Conservation (phyloP, 2,888 invertebrate species). For the Baronia brevicornis region DNA sequence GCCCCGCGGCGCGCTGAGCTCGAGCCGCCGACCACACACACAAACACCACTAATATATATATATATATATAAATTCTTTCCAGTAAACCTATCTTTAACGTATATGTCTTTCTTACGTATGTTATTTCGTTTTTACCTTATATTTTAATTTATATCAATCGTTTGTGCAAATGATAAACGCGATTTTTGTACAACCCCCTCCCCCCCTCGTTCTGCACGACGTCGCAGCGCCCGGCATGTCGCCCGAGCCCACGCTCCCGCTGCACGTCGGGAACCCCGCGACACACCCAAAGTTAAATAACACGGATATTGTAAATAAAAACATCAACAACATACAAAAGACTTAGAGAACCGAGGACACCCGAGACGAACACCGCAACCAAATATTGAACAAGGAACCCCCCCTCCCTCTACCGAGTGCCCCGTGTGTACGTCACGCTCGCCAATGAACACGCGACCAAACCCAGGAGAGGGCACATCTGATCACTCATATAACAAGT, state of each 20-base stretch:
- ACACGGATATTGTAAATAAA: slow-evolving; percentile 23
- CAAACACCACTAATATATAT: no score
- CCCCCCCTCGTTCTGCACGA: no score
- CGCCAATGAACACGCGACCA: no score
- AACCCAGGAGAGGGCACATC: slow-evolving; percentile 31
- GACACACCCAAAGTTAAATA: slow-evolving; percentile 31
- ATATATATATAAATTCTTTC: slow-evolving; percentile 63
- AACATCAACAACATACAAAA: slow-evolving; percentile 29
- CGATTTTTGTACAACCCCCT: slow-evolving; percentile 51
- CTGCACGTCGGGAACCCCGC: no score
- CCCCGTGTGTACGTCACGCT: no score
- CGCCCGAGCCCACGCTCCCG: no score
- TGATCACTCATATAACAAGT: slow-evolving; percentile 30
- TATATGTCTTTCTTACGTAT: slow-evolving; percentile 77
- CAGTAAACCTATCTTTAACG: slow-evolving; percentile 68
- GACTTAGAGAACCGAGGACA: slow-evolving; percentile 18
- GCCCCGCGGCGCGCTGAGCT: slow-evolving; percentile 15
- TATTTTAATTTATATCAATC: slow-evolving; percentile 41
- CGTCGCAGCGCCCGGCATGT: no score
- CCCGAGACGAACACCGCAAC: slow-evolving; percentile 13
- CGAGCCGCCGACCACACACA: slow-evolving; percentile 14
- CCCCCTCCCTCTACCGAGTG: no score
- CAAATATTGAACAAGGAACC: no score
- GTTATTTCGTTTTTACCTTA: slow-evolving; percentile 66
- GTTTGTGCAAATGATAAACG: slow-evolving; percentile 58